A percentile compares a stretch with the other conserved stretches of the same genome.
Conservation (phyloP, 2,797 vertebrate genomes). For the Parambassis ranga region DNA sequence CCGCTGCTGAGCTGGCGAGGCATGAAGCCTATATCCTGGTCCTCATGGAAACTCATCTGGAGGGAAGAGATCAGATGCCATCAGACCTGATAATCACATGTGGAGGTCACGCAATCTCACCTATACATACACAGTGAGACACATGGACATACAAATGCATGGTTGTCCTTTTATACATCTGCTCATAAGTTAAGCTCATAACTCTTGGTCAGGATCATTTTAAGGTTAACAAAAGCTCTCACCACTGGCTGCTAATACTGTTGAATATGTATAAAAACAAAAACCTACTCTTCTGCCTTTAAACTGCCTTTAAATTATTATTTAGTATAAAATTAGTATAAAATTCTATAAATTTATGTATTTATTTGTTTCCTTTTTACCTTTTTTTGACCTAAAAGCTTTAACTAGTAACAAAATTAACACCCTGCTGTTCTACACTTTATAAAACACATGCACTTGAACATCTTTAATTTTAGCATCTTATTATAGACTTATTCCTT, state of each 20-base stretch:
- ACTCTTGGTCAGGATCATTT: too few relatives aligned
- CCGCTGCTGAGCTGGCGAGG: conserved; percentile 87
- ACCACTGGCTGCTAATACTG: neutral
- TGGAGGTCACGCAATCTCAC: too few relatives aligned
- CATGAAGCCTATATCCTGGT: conserved; percentile 85
- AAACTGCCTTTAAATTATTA: too few relatives aligned
- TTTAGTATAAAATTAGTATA: too few relatives aligned
- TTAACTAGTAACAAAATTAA: neutral
- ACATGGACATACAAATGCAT: too few relatives aligned
- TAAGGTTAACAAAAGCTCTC: neutral
- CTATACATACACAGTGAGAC: neutral
- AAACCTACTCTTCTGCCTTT: neutral
- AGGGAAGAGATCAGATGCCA: neutral
- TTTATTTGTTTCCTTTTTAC: neutral
- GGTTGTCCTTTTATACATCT: too few relatives aligned
- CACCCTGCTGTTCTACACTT: neutral
- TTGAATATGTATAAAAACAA: neutral
- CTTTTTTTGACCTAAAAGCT: neutral
- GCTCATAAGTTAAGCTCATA: too few relatives aligned
- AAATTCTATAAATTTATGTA: neutral
- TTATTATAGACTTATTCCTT: conserved; percentile 3
- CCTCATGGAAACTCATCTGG: conserved; percentile 97
- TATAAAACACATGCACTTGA: conserved; percentile 13
- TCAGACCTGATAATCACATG: neutral
- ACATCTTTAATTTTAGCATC: neutral